Conservation (phyloP, 92 coral and sea anemone genomes). For the Desmophyllum pertusum region DNA sequence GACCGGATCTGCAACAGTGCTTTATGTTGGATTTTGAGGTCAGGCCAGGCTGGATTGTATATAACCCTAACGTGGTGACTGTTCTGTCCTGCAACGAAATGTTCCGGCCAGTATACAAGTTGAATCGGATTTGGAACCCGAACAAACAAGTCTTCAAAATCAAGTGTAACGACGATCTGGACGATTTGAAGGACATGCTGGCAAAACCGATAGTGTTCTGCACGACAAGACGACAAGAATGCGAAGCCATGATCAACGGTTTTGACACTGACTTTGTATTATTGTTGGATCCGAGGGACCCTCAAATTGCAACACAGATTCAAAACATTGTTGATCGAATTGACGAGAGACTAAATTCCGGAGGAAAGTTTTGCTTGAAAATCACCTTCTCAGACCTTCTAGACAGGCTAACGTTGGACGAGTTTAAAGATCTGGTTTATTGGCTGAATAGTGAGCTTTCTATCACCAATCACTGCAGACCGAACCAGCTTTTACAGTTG, state of each 20-base stretch:
- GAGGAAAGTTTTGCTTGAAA: constrained; percentile 38
- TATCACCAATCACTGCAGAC: constrained; percentile 62
- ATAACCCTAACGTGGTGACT: constrained; percentile 69
- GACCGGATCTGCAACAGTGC: constrained; percentile 35
- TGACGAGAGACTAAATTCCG: constrained; percentile 10
- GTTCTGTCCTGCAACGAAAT: constrained; percentile 61
- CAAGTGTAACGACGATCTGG: constrained; percentile 37
- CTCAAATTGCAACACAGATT: constrained; percentile 31
- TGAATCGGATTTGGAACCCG: constrained; percentile 45
- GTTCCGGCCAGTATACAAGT: constrained; percentile 54
- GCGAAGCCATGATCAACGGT: constrained; percentile 53
- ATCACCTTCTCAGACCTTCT: constrained; percentile 31
- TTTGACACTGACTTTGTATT: constrained; percentile 71
- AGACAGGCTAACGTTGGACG: constrained; percentile 14
- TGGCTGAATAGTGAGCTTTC: constrained; percentile 56
- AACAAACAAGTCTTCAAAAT: constrained; percentile 55
- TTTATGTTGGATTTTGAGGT: constrained; percentile 45
- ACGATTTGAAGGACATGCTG: constrained; percentile 50
- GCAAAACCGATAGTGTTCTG: constrained; percentile 60
- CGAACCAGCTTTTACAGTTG: constrained; percentile 40
- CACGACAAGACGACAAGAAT: constrained; percentile 61
- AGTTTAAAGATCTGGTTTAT: constrained; percentile 20
- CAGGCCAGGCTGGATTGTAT: constrained; percentile 68
- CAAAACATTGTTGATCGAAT: constrained; percentile 2
- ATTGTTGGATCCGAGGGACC: constrained; percentile 50